phyloP scores from a whole-genome alignment of 2,797 vertebrate species.

The Mus minutoides region DNA sequence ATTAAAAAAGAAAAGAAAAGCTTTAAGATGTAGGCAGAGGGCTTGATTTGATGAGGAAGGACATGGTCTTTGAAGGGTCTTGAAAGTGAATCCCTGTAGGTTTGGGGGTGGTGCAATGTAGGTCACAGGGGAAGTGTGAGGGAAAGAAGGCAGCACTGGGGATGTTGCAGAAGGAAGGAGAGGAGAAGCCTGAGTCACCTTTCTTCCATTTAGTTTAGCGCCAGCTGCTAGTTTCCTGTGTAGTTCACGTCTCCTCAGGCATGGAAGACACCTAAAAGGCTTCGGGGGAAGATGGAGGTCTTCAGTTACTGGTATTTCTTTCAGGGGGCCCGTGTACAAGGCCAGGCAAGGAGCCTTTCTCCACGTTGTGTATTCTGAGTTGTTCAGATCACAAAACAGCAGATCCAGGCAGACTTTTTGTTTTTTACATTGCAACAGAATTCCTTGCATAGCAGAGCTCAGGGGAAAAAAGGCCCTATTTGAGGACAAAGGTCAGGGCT shows the following conservation, averaged over 20 bases:
- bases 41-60: not conserved
- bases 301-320: not conserved
- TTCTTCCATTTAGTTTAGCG: not conserved
- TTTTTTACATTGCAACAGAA: constrained; percentile 40
- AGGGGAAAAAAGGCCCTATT: not conserved
- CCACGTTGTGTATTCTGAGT: not conserved
- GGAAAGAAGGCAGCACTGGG: not conserved
- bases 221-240: not conserved
- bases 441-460: constrained; percentile 69
- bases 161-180: not conserved
- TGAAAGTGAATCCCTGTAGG: not conserved
- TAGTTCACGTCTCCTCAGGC: not conserved
- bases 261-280: not conserved
- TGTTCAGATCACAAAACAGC: constrained; percentile 10
- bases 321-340: not conserved
- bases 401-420: not conserved
- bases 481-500: constrained; percentile 66
- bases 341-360: not conserved
- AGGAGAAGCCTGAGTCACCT: not conserved
- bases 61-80: not conserved
- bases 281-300: rapidly evolving
- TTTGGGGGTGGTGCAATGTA: not conserved
- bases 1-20: not conserved
- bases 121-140: not conserved
- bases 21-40: not conserved